Conservation (phyloP, 2,113 vertebrate genomes). For the Colinus virginianus region DNA sequence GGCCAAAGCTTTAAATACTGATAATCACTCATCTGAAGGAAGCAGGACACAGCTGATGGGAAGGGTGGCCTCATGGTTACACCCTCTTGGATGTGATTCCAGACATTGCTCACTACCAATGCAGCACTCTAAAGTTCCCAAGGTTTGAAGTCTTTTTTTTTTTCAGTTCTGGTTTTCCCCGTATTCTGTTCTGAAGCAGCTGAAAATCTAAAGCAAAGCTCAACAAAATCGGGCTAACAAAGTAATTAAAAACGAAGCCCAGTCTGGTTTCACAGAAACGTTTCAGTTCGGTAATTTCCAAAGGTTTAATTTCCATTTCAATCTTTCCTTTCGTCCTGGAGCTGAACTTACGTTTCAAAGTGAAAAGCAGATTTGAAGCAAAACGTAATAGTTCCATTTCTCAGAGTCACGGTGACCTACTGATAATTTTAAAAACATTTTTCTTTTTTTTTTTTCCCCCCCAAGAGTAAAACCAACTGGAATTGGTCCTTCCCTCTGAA, state of each 20-base stretch:
- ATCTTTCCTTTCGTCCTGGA: slow-evolving; percentile 34
- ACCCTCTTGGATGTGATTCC: neutral
- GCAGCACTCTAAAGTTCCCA: neutral
- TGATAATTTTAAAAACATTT: neutral
- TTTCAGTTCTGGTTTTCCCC: neutral
- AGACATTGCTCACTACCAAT: neutral
- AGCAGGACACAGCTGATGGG: neutral
- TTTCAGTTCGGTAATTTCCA: slow-evolving; percentile 47
- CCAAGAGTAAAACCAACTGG: neutral
- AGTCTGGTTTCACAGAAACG: slow-evolving; percentile 29
- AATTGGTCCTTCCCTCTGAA: slow-evolving; percentile 29
- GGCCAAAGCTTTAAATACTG: slow-evolving; percentile 11
- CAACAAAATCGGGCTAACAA: neutral
- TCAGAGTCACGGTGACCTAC: neutral
- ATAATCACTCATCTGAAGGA: neutral
- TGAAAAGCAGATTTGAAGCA: slow-evolving; percentile 10
- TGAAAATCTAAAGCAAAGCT: neutral
- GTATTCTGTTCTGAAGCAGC: neutral
- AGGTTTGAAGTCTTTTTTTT: neutral
- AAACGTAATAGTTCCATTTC: slow-evolving; percentile 8
- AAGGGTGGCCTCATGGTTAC: neutral
- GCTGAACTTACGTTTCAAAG: slow-evolving; percentile 58
- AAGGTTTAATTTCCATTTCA: slow-evolving; percentile 62
- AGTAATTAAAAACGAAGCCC: neutral
- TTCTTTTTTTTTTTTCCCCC: neutral